Evolutionary conservation across 92 coral and sea anemone genomes (phyloP).

Genomic region (Zoanthus sansibaricus): DNA sequence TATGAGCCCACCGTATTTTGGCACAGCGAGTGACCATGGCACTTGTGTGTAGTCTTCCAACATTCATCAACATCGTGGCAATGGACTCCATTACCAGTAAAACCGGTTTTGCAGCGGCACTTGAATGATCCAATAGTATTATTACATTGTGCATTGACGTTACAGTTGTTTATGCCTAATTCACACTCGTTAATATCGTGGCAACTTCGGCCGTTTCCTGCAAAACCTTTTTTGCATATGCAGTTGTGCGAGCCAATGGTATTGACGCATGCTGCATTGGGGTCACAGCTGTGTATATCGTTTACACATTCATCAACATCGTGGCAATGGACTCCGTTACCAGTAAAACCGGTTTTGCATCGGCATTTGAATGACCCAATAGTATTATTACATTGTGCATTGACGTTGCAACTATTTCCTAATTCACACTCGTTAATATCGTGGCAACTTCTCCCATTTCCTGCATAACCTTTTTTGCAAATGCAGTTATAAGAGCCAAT

Average conservation of each 20-base stretch:
- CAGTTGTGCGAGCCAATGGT: constrained; percentile 38
- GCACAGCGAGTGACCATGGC: background rate
- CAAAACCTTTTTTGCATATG: constrained; percentile 46
- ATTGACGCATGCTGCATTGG: constrained; percentile 37
- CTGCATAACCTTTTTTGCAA: background rate
- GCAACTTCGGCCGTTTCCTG: constrained; percentile 56
- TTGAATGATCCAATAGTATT: background rate
- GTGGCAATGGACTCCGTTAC: background rate
- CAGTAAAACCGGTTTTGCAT: background rate
- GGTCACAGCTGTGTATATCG: constrained; percentile 38
- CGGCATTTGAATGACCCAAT: background rate
- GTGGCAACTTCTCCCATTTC: background rate
- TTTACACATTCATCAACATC: constrained; percentile 52
- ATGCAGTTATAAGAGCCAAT: constrained; percentile 1
- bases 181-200: constrained; percentile 61
- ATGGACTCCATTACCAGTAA: constrained; percentile 4
- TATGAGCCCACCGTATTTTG: constrained; percentile 1
- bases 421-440: constrained; percentile 29
- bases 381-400: background rate
- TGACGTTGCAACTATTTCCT: background rate
- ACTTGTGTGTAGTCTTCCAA: background rate
- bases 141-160: background rate
- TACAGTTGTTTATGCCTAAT: background rate
- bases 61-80: constrained; percentile 12
- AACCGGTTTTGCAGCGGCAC: constrained; percentile 23